phyloP scores from a whole-genome alignment of 2,888 invertebrate genomes.

The Phortica magna region DNA sequence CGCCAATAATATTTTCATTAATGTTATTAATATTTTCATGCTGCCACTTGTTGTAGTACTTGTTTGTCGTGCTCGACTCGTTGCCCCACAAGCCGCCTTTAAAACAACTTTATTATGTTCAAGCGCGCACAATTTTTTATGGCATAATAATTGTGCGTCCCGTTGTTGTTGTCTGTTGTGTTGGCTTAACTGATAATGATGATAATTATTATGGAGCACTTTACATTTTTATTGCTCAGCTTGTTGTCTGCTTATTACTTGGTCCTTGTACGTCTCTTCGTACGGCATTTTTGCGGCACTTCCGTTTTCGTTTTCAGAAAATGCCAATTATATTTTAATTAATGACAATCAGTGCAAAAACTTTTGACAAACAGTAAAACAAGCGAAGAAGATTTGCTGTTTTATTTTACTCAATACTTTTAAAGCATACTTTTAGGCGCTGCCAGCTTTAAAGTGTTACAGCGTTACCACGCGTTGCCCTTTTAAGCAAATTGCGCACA shows the following conservation, averaged over 20 bases:
- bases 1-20: conserved; percentile 67
- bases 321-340: conserved; percentile 25
- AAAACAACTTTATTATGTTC: conserved; percentile 22
- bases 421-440: conserved; percentile 5
- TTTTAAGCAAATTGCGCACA: conserved; percentile 8
- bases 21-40: conserved; percentile 68
- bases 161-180: not conserved
- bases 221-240: not conserved
- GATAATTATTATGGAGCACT: conserved; percentile 15
- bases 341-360: conserved; percentile 18
- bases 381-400: not conserved
- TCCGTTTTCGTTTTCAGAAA: not conserved
- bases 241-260: not conserved
- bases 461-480: not conserved
- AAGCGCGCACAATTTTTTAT: conserved; percentile 15
- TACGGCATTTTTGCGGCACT: not conserved
- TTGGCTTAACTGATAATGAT: not conserved
- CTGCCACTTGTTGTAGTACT: conserved; percentile 56
- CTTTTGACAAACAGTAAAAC: not conserved
- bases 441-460: not conserved
- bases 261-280: too few relatives aligned
- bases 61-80: conserved; percentile 10
- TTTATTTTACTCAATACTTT: not conserved
- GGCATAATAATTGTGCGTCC: conserved; percentile 17
- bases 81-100: not conserved